Percentiles rank a stretch among this genome's conserved stretches.
Evolutionary conservation across 2,888 invertebrate genomes (phyloP).

Genomic region (Pristionchus japonicus): DNA sequence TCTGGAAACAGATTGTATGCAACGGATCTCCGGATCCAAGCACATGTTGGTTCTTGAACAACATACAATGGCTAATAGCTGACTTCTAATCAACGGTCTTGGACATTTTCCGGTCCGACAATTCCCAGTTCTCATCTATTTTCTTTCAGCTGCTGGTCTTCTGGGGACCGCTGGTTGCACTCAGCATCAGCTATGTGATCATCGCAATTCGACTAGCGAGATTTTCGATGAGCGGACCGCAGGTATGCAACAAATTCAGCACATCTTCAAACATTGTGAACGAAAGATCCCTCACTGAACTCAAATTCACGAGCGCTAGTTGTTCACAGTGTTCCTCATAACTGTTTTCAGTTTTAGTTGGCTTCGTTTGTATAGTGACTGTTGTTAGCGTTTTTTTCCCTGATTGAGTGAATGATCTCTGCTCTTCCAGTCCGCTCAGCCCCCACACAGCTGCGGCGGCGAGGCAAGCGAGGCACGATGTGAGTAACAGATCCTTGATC

Average conservation of each 20-base stretch:
- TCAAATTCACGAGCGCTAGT: no score
- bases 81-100: not conserved
- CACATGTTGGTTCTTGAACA: not conserved
- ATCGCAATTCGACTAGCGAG: constrained; percentile 69
- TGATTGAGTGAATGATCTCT: not conserved
- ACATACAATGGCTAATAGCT: not conserved
- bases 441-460: not conserved
- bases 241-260: no score
- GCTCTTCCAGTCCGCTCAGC: not conserved
- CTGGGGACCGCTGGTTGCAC: constrained; percentile 70
- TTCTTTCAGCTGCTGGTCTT: constrained; percentile 71
- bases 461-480: constrained; percentile 14
- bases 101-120: not conserved
- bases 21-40: no score
- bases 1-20: not conserved
- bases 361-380: not conserved
- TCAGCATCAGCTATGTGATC: constrained; percentile 65
- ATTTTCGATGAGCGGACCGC: constrained; percentile 57
- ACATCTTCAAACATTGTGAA: no score
- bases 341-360: not conserved
- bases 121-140: not conserved
- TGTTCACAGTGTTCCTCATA: not conserved
- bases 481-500: not conserved
- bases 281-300: no score
- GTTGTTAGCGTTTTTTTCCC: not conserved